Evolutionary conservation across 2,888 invertebrate species (phyloP).

Genomic region (Athalia rosae): DNA sequence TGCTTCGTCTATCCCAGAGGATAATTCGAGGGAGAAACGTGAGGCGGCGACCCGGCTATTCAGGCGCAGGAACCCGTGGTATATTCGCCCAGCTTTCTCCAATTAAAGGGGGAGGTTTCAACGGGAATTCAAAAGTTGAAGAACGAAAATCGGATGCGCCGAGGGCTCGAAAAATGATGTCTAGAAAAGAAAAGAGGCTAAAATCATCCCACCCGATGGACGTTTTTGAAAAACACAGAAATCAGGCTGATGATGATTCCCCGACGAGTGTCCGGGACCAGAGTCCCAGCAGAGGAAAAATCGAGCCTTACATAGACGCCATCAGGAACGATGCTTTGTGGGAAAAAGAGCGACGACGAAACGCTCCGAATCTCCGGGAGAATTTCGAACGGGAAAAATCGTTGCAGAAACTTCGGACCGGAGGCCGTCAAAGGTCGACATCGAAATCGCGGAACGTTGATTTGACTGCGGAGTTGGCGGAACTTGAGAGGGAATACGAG

Average conservation of each 20-base stretch:
- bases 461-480: conserved; percentile 49
- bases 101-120: not conserved
- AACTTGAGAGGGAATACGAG: conserved; percentile 53
- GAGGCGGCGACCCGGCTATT: not conserved
- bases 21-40: not conserved
- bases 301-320: conserved; percentile 35
- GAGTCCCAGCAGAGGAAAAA: conserved; percentile 33
- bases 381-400: conserved; percentile 10
- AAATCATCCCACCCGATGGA: conserved; percentile 4
- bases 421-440: not conserved
- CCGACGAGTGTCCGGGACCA: not conserved
- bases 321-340: not conserved
- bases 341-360: not conserved
- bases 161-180: not conserved
- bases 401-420: conserved; percentile 6
- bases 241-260: conserved; percentile 11
- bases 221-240: not conserved
- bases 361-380: conserved; percentile 9
- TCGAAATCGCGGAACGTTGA: conserved; percentile 14
- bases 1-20: not conserved
- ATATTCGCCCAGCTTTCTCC: conserved; percentile 1
- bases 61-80: not conserved
- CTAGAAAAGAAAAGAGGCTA: conserved; percentile 24
- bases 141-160: not conserved
- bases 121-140: not conserved